Evolutionary conservation across 1,140 invertebrate genomes (phyloP), one percentile per base, ranked within the genome.

Genomic region (Lordiphosa mommai): DNA sequence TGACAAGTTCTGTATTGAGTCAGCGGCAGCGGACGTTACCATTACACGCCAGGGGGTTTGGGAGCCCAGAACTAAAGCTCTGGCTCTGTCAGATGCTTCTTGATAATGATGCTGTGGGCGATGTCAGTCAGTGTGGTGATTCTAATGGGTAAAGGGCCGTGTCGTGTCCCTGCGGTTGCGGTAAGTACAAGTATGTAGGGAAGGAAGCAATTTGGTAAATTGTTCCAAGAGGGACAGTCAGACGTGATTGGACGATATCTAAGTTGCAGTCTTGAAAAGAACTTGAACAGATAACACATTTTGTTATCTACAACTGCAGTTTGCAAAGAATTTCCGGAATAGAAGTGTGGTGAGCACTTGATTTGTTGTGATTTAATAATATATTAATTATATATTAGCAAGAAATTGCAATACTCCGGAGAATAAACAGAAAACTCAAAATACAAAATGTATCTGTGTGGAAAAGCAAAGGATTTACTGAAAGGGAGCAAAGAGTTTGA

Each of bases 171-270:
- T 40, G 63, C 53, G 61, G 63, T 66, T 66, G 63, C 52, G 63
- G 63, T 30, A 37, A 43, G 17, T 43, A 43, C 40, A 29, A 43
- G 40, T 43, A 23, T 27, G 20, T 29, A 7, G 38, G 29, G 43
- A 23, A 67, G 63, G 61, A 67, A 66, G 61, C 58, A 63, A 67
- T 67, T 67, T 67, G 52, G 43, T 58, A 66, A 67, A 66, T 67
- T 67, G 63, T 44, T 67, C 27, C 27, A 66, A 66, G 47, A 66
- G 61, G 51, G 61, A 43, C 32, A 30, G 61, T 12, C 14, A 41
- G 23, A 27, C 8, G 29, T 43, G 43, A 65, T 48, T 50, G 51
- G 44, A 10, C 30, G 37, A 43, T 41, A 66, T 49, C 10, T 7
- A 27, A 27, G 23, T 27, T 27, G 23, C 23, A 27, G 23, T 27